Percentiles rank a stretch among this genome's conserved stretches.
Conservation (phyloP, 2,113 vertebrate genomes). For the Connochaetes taurinus region DNA sequence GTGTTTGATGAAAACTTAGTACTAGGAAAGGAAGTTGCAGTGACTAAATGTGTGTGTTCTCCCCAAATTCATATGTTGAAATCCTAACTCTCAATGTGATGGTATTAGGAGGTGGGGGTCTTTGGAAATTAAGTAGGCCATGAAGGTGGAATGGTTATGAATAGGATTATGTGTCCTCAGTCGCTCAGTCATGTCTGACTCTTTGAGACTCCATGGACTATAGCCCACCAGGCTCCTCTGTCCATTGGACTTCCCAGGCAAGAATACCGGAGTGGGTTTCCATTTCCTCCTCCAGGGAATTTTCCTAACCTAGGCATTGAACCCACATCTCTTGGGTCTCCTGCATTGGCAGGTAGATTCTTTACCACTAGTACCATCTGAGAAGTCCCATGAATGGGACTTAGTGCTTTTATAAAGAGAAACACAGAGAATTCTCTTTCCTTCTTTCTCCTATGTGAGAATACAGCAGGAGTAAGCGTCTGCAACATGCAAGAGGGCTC, state of each 20-base stretch:
- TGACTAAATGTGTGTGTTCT: neutral
- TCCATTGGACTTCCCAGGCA: neutral
- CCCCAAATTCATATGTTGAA: neutral
- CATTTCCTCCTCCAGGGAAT: neutral
- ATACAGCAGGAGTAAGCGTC: too few relatives aligned
- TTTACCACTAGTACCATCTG: too few relatives aligned
- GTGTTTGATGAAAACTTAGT: neutral
- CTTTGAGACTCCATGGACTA: neutral
- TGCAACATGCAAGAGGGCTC: too few relatives aligned
- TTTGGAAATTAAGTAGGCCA: neutral
- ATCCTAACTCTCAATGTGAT: neutral
- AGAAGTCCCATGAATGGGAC: too few relatives aligned
- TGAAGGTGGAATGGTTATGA: neutral
- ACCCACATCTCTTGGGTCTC: too few relatives aligned
- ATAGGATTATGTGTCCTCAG: neutral
- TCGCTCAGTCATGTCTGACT: neutral
- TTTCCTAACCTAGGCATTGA: too few relatives aligned
- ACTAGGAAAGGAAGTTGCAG: neutral
- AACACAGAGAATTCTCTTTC: too few relatives aligned
- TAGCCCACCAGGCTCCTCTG: neutral
- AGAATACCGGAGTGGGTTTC: neutral
- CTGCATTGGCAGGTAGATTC: too few relatives aligned
- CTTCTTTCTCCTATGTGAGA: too few relatives aligned
- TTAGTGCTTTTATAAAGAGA: too few relatives aligned
- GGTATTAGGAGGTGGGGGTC: neutral